phyloP scores from a whole-genome alignment of 2,888 invertebrate genomes.

The Nymphalis urticae region DNA sequence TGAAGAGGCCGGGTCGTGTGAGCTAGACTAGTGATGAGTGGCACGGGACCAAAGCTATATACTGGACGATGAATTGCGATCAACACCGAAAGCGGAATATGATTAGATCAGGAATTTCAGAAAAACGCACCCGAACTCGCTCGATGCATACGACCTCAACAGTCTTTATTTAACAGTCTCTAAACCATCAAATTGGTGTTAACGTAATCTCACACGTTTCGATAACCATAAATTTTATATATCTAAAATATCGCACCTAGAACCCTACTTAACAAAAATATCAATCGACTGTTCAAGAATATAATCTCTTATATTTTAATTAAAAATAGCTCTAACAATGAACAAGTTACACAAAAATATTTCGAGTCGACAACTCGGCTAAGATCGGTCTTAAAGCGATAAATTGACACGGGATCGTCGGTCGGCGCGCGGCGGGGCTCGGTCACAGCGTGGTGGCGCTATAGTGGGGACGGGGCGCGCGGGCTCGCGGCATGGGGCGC shows the following conservation, averaged over 20 bases:
- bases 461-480: slow-evolving; percentile 50
- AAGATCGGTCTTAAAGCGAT: slow-evolving; percentile 77
- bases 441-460: slow-evolving; percentile 71
- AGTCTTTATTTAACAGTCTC: slow-evolving; percentile 76
- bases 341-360: slow-evolving; percentile 79
- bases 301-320: slow-evolving; percentile 73
- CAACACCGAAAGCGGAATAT: slow-evolving; percentile 80
- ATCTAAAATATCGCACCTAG: slow-evolving; percentile 71
- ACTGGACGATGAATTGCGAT: slow-evolving; percentile 69
- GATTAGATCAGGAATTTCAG: slow-evolving; percentile 65
- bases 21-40: slow-evolving; percentile 66
- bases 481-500: slow-evolving; percentile 44
- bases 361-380: slow-evolving; percentile 71
- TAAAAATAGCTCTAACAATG: slow-evolving; percentile 80
- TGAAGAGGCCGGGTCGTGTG: slow-evolving; percentile 74
- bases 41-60: slow-evolving; percentile 67
- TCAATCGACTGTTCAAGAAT: slow-evolving; percentile 74
- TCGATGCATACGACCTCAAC: slow-evolving; percentile 76
- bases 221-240: slow-evolving; percentile 69
- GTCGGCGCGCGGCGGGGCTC: slow-evolving; percentile 44
- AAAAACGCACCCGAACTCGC: slow-evolving; percentile 67
- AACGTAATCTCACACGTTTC: slow-evolving; percentile 67
- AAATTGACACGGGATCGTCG: slow-evolving; percentile 73
- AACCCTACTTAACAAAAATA: slow-evolving; percentile 80
- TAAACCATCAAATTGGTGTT: slow-evolving; percentile 68